Evolutionary conservation across 2,113 vertebrate species (phyloP).

Genomic region (Engraulis encrasicolus): DNA sequence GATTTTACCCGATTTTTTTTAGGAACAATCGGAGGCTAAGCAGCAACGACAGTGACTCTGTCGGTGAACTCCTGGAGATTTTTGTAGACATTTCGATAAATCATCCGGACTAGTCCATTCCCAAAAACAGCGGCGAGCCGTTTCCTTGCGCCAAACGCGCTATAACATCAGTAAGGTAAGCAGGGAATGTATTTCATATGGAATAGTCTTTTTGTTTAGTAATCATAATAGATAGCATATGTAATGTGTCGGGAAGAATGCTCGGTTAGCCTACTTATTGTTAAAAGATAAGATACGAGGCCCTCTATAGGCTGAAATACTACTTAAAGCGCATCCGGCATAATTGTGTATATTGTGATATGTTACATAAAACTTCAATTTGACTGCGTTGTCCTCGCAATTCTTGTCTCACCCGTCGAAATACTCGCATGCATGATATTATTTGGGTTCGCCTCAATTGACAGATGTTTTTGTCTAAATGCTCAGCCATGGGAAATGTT

Average conservation of each 20-base stretch:
- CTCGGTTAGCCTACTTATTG: background rate
- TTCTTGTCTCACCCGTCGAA: background rate
- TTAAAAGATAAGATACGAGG: background rate
- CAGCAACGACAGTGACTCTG: background rate
- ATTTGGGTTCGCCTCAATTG: background rate
- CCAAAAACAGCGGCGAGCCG: background rate
- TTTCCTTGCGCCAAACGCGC: background rate
- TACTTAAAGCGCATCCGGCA: slow-evolving; percentile 3
- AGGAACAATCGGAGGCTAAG: background rate
- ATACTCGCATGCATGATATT: background rate
- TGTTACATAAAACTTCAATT: slow-evolving; percentile 25
- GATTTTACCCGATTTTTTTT: background rate
- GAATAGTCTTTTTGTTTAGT: background rate
- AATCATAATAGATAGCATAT: background rate
- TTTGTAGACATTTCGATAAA: slow-evolving; percentile 11
- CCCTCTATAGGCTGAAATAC: slow-evolving; percentile 6
- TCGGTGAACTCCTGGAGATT: background rate
- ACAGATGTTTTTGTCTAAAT: background rate
- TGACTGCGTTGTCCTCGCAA: background rate
- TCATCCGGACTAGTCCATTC: slow-evolving; percentile 19
- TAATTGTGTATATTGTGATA: background rate
- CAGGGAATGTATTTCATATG: background rate
- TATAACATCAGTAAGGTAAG: slow-evolving; percentile 11
- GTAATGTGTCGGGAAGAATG: background rate
- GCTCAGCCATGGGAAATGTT: background rate